A percentile compares a stretch with the other conserved stretches of the same genome.
phyloP scores from a whole-genome alignment of 1,140 invertebrate genomes.

The Scaptomyza pallida region DNA sequence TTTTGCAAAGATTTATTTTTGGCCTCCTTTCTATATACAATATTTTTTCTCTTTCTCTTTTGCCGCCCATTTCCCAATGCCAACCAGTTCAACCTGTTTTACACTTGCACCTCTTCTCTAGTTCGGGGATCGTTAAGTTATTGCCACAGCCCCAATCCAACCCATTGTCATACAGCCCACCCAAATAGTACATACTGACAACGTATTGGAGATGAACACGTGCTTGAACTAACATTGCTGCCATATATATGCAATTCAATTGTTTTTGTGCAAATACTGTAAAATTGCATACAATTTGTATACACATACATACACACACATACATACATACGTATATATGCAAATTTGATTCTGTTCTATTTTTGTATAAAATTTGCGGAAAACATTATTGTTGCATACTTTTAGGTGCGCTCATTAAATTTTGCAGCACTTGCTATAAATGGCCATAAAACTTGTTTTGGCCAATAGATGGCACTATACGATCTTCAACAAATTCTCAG shows the following conservation, averaged over 20 bases:
- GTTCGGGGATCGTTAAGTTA: constrained; percentile 74
- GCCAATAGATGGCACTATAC: too few relatives aligned
- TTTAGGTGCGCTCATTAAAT: not conserved
- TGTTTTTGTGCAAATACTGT: too few relatives aligned
- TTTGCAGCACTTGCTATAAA: not conserved
- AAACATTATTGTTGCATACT: not conserved
- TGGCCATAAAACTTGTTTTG: too few relatives aligned
- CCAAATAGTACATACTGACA: too few relatives aligned
- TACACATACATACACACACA: not conserved
- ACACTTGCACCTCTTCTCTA: constrained; percentile 31
- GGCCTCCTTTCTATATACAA: constrained; percentile 9
- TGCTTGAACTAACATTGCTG: too few relatives aligned
- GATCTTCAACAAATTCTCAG: too few relatives aligned
- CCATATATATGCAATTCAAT: too few relatives aligned
- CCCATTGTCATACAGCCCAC: constrained; percentile 18
- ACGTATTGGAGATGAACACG: constrained; percentile 2
- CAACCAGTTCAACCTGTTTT: constrained; percentile 22
- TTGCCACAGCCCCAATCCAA: constrained; percentile 51
- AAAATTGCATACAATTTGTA: too few relatives aligned
- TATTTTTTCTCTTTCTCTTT: too few relatives aligned
- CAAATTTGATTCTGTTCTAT: not conserved
- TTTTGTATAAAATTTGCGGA: not conserved
- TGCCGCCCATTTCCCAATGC: not conserved
- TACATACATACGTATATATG: not conserved
- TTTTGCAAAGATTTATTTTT: constrained; percentile 75